Base-by-base conservation (phyloP, 2,888 invertebrate genomes). In the Tenthredo distinguenda region DNA sequence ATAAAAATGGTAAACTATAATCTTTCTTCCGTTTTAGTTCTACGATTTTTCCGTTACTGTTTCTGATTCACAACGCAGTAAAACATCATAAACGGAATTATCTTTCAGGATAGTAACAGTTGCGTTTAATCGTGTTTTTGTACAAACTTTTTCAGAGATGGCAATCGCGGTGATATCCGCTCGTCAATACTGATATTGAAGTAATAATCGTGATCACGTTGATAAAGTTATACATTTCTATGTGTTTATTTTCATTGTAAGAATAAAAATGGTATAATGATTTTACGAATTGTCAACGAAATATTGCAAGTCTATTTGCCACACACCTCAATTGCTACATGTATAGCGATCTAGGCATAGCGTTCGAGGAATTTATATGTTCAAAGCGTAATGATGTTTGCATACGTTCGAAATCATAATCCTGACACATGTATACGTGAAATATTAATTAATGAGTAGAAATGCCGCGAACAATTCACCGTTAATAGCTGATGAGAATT, bases 311-410 rank as follows among this genome's bases (percentile, higher is more conserved):
- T 21, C 18, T 34, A 77, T 31, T 55, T 31, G 31, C 15, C 10
- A 31, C n/a, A 50, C 7, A 34, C 55, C n/a, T 21, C 72, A 21
- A 74, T 26, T 26, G 26, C 26, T 50, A 21, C 6, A 72, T 15
- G 9, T n/a, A 43, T 12, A 77, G n/a, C 3, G 43, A 55, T 77
- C 31, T 55, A 77, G 34, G n/a, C 55, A 31, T 55, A 50, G 55
- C 31, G 50, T 55, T 31, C n/a, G n/a, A 34, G 77, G 55, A 31
- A 55, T 55, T 34, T 55, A 55, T 77, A 55, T 34, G 77, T 34
- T 31, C 77, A n/a, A 77, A 15, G 47, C 50, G 77, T 77, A 50
- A 77, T 77, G 18, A 77, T 55, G 55, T 77, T 50, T 55, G 77
- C 50, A 50, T 55, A 34, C 18, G 68, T 83, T 58, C 18, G 65